A percentile compares a stretch with the other conserved stretches of the same genome.
Conservation (phyloP, 1,140 invertebrate species). For the Diprion similis region DNA sequence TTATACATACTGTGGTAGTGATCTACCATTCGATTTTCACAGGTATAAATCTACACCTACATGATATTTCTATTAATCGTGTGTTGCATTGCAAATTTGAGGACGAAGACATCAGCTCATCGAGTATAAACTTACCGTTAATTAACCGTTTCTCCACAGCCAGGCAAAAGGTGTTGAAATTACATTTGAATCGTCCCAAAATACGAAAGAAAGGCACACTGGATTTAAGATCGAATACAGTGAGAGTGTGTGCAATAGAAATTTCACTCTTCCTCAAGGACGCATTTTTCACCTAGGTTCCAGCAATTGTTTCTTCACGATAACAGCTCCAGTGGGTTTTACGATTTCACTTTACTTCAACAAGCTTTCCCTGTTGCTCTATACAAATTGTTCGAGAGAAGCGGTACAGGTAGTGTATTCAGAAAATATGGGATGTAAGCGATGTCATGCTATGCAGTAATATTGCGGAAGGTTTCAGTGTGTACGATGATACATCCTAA, state of each 20-base stretch:
- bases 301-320: constrained; percentile 65
- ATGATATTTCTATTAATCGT: constrained; percentile 8
- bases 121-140: constrained; percentile 43
- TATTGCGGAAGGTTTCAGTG: background rate
- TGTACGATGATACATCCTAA: constrained; percentile 3
- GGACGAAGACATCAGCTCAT: constrained; percentile 35
- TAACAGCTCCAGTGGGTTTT: constrained; percentile 64
- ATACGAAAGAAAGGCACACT: constrained; percentile 40
- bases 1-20: constrained; percentile 47
- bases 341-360: constrained; percentile 73
- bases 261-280: constrained; percentile 72
- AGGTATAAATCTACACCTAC: constrained; percentile 34
- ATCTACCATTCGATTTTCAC: constrained; percentile 44
- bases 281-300: constrained; percentile 63
- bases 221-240: constrained; percentile 64
- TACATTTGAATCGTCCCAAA: constrained; percentile 56
- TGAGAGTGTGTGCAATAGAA: constrained; percentile 67
- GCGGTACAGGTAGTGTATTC: constrained; percentile 42
- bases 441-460: constrained; percentile 23
- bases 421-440: constrained; percentile 27
- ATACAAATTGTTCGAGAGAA: constrained; percentile 48
- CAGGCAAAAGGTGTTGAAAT: constrained; percentile 53
- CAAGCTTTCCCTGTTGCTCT: constrained; percentile 50
- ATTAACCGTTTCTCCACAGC: constrained; percentile 58
- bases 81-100: constrained; percentile 12